Percentiles rank a stretch among this genome's conserved stretches.
Evolutionary conservation across 2,888 invertebrate species (phyloP).

Genomic region (Orchesella flavescens): DNA sequence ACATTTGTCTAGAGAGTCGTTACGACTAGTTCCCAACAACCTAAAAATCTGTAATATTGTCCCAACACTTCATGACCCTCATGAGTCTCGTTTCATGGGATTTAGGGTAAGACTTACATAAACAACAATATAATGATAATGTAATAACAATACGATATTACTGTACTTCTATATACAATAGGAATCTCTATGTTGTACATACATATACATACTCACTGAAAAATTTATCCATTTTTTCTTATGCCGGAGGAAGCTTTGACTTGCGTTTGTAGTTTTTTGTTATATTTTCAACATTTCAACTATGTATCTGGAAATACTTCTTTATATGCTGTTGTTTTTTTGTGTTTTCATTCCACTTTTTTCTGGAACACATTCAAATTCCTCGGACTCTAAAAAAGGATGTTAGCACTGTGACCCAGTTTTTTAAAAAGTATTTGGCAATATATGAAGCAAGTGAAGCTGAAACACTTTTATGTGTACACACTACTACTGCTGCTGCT

Average conservation of each 20-base stretch:
- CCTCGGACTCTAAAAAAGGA: conserved; percentile 24
- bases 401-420: conserved; percentile 38
- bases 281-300: too few relatives aligned
- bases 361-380: conserved; percentile 48
- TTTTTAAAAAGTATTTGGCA: neutral
- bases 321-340: too few relatives aligned
- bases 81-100: conserved; percentile 44
- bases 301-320: too few relatives aligned
- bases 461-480: neutral
- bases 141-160: too few relatives aligned
- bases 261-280: too few relatives aligned
- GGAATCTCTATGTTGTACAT: too few relatives aligned
- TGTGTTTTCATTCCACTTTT: conserved; percentile 21
- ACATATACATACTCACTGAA: too few relatives aligned
- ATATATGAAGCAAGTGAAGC: neutral
- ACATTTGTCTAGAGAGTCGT: conserved; percentile 48
- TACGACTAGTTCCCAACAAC: conserved; percentile 32
- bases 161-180: too few relatives aligned
- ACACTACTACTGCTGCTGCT: too few relatives aligned
- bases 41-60: conserved; percentile 33
- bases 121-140: conserved; percentile 37
- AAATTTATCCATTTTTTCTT: too few relatives aligned
- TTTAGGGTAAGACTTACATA: conserved; percentile 19
- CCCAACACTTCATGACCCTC: conserved; percentile 44
- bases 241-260: too few relatives aligned